These are phyloP conservation scores for Anadara kagoshimensis DNA, from an alignment of 1,140 invertebrate genomes.

Conservation along the genomic window DNA sequence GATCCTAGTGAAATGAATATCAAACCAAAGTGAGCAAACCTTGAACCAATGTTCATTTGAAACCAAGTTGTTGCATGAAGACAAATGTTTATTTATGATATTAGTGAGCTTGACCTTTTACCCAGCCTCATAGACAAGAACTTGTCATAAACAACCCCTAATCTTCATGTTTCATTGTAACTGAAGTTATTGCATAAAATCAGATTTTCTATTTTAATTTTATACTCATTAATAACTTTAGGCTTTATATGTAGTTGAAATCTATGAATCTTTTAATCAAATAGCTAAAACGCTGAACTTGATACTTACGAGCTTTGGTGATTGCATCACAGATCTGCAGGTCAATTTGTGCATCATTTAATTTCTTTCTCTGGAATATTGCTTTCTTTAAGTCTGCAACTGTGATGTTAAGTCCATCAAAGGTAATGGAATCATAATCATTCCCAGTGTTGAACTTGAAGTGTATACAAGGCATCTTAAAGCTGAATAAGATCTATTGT, in stretches of 20 bases:
- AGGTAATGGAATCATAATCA: constrained; percentile 95
- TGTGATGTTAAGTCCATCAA: constrained; percentile 97
- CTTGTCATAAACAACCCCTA: too few relatives aligned
- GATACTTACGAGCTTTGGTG: constrained; percentile 91
- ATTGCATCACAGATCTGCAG: constrained; percentile 97
- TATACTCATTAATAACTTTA: neutral
- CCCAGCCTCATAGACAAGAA: too few relatives aligned
- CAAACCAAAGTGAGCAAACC: constrained; percentile 64
- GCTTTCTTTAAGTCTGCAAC: constrained; percentile 94
- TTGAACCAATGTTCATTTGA: constrained; percentile 48
- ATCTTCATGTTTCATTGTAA: too few relatives aligned
- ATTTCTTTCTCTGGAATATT: constrained; percentile 95
- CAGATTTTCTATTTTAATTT: too few relatives aligned
- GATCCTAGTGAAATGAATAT: too few relatives aligned
- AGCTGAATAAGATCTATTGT: neutral
- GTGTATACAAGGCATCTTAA: constrained; percentile 86
- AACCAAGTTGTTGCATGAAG: neutral
- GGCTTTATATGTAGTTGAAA: neutral
- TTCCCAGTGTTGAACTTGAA: constrained; percentile 98
- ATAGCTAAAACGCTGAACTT: neutral
- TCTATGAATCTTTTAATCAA: neutral
- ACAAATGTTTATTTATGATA: too few relatives aligned
- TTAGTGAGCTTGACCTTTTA: too few relatives aligned
- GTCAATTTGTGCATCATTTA: constrained; percentile 95
- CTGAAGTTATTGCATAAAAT: too few relatives aligned